Evolutionary conservation across 37 sponge, comb jelly and placozoan species (phyloP).

Genomic region (Eunapius fragilis): DNA sequence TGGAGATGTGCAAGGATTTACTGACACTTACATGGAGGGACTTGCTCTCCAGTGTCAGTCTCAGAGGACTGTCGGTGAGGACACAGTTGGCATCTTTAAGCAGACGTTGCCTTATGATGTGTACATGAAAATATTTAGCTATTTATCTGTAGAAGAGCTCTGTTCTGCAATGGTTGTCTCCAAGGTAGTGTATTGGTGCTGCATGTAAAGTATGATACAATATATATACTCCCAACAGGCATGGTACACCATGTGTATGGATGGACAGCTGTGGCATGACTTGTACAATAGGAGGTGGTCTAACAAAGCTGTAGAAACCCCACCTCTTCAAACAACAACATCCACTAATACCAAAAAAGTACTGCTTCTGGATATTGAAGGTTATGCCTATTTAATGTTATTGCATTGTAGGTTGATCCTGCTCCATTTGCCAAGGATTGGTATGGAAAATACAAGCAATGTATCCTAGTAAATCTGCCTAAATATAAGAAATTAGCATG

Average conservation of each 20-base stretch:
- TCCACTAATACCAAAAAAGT: background rate
- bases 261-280: slow-evolving; percentile 32
- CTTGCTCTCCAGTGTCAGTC: slow-evolving; percentile 17
- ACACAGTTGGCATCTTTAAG: background rate
- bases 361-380: background rate
- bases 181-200: background rate
- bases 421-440: slow-evolving; percentile 32
- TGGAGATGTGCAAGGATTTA: slow-evolving; percentile 40
- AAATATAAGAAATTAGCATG: background rate
- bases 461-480: background rate
- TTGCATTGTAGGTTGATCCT: background rate
- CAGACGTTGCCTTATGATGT: slow-evolving; percentile 26
- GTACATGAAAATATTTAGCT: slow-evolving; percentile 33
- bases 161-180: background rate
- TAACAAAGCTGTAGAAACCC: background rate
- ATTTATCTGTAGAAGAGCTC: slow-evolving; percentile 11
- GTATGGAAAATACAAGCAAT: slow-evolving; percentile 41
- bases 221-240: background rate
- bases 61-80: slow-evolving; percentile 14
- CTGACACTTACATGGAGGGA: slow-evolving; percentile 43
- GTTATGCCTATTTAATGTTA: too few relatives aligned
- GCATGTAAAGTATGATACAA: background rate
- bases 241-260: slow-evolving; percentile 36
- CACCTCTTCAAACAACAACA: background rate
- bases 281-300: slow-evolving; percentile 12